Conservation (phyloP, 2,888 invertebrate genomes). For the Diploptera punctata region DNA sequence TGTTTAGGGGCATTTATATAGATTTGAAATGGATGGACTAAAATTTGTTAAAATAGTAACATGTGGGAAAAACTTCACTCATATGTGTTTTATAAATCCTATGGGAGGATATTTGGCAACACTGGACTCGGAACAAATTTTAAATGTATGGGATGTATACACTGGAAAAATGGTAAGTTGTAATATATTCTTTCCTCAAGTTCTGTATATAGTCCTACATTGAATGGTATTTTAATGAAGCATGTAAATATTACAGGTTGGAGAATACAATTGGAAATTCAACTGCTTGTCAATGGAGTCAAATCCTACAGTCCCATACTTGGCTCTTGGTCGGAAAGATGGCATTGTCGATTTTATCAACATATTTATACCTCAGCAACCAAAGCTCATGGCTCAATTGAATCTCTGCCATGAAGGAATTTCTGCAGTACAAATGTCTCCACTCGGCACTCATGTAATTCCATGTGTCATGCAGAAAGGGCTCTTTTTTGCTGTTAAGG, state of each 20-base stretch:
- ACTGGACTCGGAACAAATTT: not conserved
- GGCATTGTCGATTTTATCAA: constrained; percentile 33
- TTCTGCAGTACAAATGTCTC: not conserved
- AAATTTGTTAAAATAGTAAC: not conserved
- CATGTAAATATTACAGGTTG: constrained; percentile 9
- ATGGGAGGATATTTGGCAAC: constrained; percentile 25
- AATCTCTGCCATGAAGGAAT: not conserved
- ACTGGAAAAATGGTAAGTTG: constrained; percentile 27
- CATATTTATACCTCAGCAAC: not conserved
- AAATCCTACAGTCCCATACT: constrained; percentile 29
- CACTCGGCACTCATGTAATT: not conserved
- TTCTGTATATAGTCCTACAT: too few relatives aligned
- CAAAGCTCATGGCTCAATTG: not conserved
- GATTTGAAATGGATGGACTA: constrained; percentile 3
- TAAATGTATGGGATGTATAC: constrained; percentile 18
- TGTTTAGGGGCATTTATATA: constrained; percentile 20
- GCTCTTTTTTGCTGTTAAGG: constrained; percentile 1
- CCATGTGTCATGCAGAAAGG: not conserved
- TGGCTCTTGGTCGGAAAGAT: constrained; percentile 29
- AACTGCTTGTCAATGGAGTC: constrained; percentile 26
- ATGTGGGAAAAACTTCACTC: not conserved
- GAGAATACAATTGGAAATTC: not conserved
- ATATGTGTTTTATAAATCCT: constrained; percentile 25
- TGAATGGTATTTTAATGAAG: too few relatives aligned
- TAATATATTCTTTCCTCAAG: too few relatives aligned